phyloP scores from a whole-genome alignment of 2,113 vertebrate species.

The Saccopteryx bilineata region DNA sequence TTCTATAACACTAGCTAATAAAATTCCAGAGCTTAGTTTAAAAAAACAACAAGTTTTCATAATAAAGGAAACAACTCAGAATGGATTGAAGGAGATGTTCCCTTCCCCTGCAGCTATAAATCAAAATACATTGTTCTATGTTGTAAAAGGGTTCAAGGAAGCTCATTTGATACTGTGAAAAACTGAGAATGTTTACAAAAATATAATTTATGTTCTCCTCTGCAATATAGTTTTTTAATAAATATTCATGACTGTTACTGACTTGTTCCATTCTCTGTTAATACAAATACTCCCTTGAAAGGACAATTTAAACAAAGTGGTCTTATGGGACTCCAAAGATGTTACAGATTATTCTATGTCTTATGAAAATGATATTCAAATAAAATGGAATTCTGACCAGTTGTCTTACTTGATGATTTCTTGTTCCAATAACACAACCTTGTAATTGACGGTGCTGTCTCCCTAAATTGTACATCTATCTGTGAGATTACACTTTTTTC shows the following conservation, averaged over 20 bases:
- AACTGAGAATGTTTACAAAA: background rate
- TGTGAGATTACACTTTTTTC: background rate
- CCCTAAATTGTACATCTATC: background rate
- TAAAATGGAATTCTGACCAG: background rate
- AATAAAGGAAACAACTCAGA: conserved; percentile 43
- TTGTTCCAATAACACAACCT: background rate
- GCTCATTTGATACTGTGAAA: conserved; percentile 16
- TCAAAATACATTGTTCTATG: conserved; percentile 62
- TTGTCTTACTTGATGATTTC: background rate
- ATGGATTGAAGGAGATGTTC: conserved; percentile 9
- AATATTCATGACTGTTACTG: conserved; percentile 63
- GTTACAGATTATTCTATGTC: conserved; percentile 28
- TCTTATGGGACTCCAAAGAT: conserved; percentile 63
- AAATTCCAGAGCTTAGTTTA: background rate
- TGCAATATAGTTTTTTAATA: conserved; percentile 24
- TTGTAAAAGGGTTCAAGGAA: conserved; percentile 38
- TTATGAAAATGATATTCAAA: conserved; percentile 46
- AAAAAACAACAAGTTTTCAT: background rate
- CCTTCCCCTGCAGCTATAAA: conserved; percentile 23
- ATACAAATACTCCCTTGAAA: conserved; percentile 61
- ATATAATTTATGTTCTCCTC: conserved; percentile 48
- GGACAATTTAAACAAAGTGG: conserved; percentile 59
- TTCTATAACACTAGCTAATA: background rate
- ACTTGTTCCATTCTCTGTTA: conserved; percentile 46
- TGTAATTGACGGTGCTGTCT: background rate